Conservation (phyloP, 2,113 vertebrate genomes). For the Patagioenas fasciata region DNA sequence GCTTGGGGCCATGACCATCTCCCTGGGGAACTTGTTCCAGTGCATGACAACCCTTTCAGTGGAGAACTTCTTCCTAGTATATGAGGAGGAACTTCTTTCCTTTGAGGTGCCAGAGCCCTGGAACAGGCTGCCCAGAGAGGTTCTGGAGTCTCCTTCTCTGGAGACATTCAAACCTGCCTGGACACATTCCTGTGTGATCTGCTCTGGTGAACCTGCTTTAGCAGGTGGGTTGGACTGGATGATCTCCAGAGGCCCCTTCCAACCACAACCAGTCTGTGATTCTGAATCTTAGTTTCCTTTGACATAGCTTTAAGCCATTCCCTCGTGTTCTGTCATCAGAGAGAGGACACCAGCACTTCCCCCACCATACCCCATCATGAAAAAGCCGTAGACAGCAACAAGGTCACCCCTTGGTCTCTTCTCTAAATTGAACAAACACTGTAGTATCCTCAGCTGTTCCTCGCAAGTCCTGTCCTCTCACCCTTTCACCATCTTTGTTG, state of each 20-base stretch:
- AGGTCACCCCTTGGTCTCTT: background rate
- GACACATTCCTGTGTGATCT: no score
- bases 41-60: background rate
- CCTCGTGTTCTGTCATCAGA: rapidly evolving
- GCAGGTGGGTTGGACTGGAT: no score
- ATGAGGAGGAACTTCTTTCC: no score
- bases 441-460: background rate
- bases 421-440: background rate
- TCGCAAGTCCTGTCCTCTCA: background rate
- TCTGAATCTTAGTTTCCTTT: background rate
- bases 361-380: rapidly evolving
- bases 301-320: background rate
- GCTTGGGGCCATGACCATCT: background rate
- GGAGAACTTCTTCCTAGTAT: background rate
- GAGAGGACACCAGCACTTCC: background rate
- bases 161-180: no score
- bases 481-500: background rate
- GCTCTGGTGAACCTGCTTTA: no score
- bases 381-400: background rate
- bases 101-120: no score
- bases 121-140: no score
- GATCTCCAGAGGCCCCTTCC: no score
- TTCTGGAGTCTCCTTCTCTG: no score
- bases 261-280: no score
- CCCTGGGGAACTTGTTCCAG: background rate